Evolutionary conservation across 2,113 vertebrate species (phyloP), one percentile per base, ranked within the genome.

Genomic region (Danionella cerebrum): DNA sequence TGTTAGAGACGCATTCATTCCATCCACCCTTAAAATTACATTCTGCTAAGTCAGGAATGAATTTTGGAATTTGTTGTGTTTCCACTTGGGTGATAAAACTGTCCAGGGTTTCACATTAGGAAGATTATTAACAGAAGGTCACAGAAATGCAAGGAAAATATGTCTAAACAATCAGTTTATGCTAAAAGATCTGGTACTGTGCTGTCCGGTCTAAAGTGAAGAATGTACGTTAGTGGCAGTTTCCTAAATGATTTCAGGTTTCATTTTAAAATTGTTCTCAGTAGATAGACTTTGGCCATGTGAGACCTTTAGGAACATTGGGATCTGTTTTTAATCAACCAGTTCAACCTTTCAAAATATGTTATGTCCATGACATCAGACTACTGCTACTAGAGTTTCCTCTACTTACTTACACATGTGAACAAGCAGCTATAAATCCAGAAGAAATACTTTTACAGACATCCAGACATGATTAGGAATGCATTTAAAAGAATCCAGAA

Each of bases 291-390:
- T 31, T 5, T 31, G 18, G 35, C 22, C 6, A 19, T 25, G 27
- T 13, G 25, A 36, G 39, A 14, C 27, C 5, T 24, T 38, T 48
- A 60, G 39, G 42, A 16, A 14, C 41, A 11, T 31, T 60, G 19
- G 45, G 33, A 36, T 57, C 65, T 58, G 65, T 33, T 67, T 47
- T 58, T 33, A 45, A 39, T 59, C 53, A 65, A 66, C 21, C 9
- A 42, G 62, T 21, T n/a, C 35, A 42, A 44, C 24, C 25, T 3
- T 35, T 53, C 63, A 58, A 58, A 66, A 72, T 67, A 73, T 54
- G 57, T 62, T n/a, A n/a, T n/a, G n/a, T 58, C 71, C 57, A 68
- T 68, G 71, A 55, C 65, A 54, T 73, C 71, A 68, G 54, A 53
- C 44, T 38, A 33, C 24, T 39, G 18, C 44, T 71, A n/a, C n/a